Base-by-base conservation (phyloP, 1,140 invertebrate species). In the Atopsyche davidsoni region DNA sequence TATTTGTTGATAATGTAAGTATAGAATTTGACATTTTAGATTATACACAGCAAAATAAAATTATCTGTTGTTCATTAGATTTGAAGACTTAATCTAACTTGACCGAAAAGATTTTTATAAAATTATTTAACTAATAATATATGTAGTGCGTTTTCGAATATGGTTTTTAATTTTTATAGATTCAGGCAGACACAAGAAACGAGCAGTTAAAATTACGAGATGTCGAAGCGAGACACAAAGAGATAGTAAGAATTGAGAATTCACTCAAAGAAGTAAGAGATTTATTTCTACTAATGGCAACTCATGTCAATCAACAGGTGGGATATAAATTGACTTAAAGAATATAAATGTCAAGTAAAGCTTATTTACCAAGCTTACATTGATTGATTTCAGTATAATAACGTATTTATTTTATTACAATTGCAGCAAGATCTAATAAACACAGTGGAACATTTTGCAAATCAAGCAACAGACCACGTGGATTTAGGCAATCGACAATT, bases 171-270 rank as follows among this genome's bases (percentile, higher is more conserved):
- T 36, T 62, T 53, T n/a, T 77, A 50, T 75, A 92, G 81, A 84
- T 91, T 68, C 79, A 88, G 59, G 80, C 82, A 60, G 86, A 93
- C 61, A 90, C 87, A 23, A 80, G 80, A 61, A 76, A 83, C 70
- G 88, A 87, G n/a, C 82, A 81, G 65, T 80, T 83, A 64, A 81
- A 83, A 53, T 71, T 95, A 60, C 82, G 83, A 46, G 89, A 92
- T 55, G 85, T 91, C 57, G 81, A 92, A 75, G 84, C 79, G 50
- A 76, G 89, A 46, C 89, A 92, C 63, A 78, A 81, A 51, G 87
- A 92, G 70, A 81, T 94, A 55, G 69, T 87, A 49, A 87, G 89
- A 68, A 74, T 92, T 44, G 91, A 94, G 76, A 84, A 79, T 57
- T 82, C 84, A 57, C 81, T 94, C 53, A 69, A 69, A 55, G 87